Evolutionary conservation across 2,888 invertebrate species (phyloP).

Genomic region (Xiphydria camelus): DNA sequence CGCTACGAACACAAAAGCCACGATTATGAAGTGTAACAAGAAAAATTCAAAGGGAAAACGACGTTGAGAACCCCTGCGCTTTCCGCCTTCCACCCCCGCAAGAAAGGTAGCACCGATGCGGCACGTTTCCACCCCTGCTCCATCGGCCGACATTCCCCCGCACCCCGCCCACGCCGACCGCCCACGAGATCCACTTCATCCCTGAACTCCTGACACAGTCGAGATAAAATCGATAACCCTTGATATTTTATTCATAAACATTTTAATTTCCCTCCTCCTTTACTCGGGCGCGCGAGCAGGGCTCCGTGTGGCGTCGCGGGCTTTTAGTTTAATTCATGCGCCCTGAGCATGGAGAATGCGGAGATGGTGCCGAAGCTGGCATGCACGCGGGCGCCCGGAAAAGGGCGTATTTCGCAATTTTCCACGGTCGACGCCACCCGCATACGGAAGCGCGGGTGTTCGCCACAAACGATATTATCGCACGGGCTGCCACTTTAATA

Average conservation of each 20-base stretch:
- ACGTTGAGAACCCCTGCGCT: slow-evolving; percentile 25
- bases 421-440: neutral
- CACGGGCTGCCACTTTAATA: too few species aligned
- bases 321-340: slow-evolving; percentile 15
- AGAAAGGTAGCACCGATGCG: slow-evolving; percentile 28
- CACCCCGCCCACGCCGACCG: neutral
- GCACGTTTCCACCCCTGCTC: slow-evolving; percentile 30
- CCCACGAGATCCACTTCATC: slow-evolving; percentile 24
- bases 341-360: neutral
- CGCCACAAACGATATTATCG: too few species aligned
- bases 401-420: neutral
- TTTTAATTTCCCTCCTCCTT: slow-evolving; percentile 27
- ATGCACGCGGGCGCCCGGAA: slow-evolving; percentile 1
- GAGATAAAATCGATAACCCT: slow-evolving; percentile 38
- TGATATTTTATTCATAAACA: slow-evolving; percentile 36
- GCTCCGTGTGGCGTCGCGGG: slow-evolving; percentile 1
- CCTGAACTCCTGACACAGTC: slow-evolving; percentile 36
- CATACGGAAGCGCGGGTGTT: too few species aligned
- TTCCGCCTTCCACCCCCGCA: slow-evolving; percentile 23
- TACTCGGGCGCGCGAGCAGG: neutral
- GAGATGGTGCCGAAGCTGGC: slow-evolving; percentile 13
- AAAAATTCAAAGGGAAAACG: too few species aligned
- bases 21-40: too few species aligned
- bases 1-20: too few species aligned
- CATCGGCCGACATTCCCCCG: slow-evolving; percentile 16